Base-by-base conservation (phyloP, 2,113 vertebrate genomes). In the Lepus timidus region DNA sequence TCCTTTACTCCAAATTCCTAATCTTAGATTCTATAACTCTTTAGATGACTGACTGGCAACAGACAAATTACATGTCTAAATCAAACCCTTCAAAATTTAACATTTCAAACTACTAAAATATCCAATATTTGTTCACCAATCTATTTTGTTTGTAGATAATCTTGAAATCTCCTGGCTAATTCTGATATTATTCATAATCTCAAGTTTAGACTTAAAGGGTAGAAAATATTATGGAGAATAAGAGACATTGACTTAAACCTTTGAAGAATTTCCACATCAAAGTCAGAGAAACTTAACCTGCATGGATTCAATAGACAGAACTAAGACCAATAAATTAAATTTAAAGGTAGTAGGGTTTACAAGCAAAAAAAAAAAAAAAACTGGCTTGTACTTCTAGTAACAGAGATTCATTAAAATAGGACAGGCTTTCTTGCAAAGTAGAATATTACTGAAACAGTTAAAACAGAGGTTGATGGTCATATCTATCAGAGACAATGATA, bases 101-200 rank as follows among this genome's bases (percentile, higher is more conserved):
- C 68, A 89, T 58, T 71, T 89, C 17, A 76, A 39, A 62, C 14
- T 68, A 67, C 16, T 12, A 81, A 20, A 95, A 51, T 81, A 86
- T 61, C 55, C 16, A 84, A 29, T 78, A 88, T 61, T 83, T 87
- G 29, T 27, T 91, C 25, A 86, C 13, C 62, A 78, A 52, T 87
- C 29, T 86, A 79, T 71, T 79, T 49, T 67, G 70, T 82, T 76
- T 71, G 9, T 78, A 87, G 55, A 22, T 49, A 31, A 94, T 96
- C 22, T 27, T 74, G 49, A 85, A 81, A 89, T 89, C 49, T 90
- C 9, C 23, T 84, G 81, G 74, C 27, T 92, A 89, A 96, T 96
- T 80, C 80, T 62, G 74, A 80, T 39, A 78, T 75, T 83, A 62
- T 70, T 93, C 90, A 82, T 71, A 71, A 20, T 78, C 83, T 20